Conservation (phyloP, 2,888 invertebrate genomes). For the Cantharis rufa region DNA sequence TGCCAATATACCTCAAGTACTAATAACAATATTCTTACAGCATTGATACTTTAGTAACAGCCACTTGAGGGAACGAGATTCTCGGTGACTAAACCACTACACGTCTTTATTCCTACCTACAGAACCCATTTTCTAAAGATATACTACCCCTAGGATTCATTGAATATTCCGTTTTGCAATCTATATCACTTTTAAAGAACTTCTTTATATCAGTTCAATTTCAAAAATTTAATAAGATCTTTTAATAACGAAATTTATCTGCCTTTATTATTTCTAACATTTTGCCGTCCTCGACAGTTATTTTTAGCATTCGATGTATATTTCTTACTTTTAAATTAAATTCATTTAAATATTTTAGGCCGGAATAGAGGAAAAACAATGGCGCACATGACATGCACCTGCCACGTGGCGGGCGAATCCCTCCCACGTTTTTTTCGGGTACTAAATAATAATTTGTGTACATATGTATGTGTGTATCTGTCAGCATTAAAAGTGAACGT, state of each 20-base stretch:
- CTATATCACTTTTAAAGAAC: conserved; percentile 27
- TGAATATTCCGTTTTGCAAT: conserved; percentile 31
- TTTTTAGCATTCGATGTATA: background rate
- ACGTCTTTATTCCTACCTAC: conserved; percentile 29
- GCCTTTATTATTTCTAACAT: background rate
- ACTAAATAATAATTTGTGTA: too few relatives aligned
- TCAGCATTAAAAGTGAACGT: too few relatives aligned
- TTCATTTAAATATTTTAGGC: too few relatives aligned
- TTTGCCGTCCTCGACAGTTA: background rate
- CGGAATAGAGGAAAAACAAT: too few relatives aligned
- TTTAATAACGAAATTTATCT: background rate
- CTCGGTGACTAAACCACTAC: conserved; percentile 33
- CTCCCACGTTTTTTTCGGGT: too few relatives aligned
- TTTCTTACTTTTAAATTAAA: background rate
- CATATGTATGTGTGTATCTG: too few relatives aligned
- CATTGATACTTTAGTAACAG: conserved; percentile 23
- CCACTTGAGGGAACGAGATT: conserved; percentile 33
- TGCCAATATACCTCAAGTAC: conserved; percentile 18
- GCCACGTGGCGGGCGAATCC: too few relatives aligned
- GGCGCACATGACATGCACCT: background rate
- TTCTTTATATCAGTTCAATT: conserved; percentile 17
- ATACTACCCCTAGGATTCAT: conserved; percentile 30
- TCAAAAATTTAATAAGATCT: background rate
- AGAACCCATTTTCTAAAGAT: conserved; percentile 28
- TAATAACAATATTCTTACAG: conserved; percentile 32